Percentiles rank a stretch among this genome's conserved stretches.
These are phyloP conservation scores for Parazoanthus swiftii DNA, from an alignment of 92 coral and sea anemone species.

Conservation along the genomic window DNA sequence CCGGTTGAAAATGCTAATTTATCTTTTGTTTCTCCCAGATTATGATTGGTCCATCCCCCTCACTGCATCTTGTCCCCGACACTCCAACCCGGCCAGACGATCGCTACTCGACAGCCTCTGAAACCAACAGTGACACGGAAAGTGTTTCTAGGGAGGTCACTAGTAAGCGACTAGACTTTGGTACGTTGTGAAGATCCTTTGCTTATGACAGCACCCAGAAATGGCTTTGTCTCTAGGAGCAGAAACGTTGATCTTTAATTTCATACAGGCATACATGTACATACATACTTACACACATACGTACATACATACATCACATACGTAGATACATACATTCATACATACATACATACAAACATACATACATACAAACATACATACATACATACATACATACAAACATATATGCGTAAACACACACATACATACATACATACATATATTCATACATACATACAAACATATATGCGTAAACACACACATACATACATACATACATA, in stretches of 20 bases:
- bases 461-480: too few relatives aligned
- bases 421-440: too few relatives aligned
- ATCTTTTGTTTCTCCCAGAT: not conserved
- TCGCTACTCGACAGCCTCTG: conserved; percentile 3
- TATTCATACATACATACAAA: too few relatives aligned
- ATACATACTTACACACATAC: too few relatives aligned
- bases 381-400: too few relatives aligned
- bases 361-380: not conserved
- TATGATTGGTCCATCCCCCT: conserved; percentile 42
- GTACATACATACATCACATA: too few relatives aligned
- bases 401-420: too few relatives aligned
- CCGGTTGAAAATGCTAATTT: too few relatives aligned
- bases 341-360: too few relatives aligned
- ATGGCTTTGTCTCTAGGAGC: not conserved
- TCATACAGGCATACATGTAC: too few relatives aligned
- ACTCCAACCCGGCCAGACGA: conserved; percentile 28
- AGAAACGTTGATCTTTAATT: not conserved
- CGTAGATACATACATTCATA: too few relatives aligned
- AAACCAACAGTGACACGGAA: conserved; percentile 23
- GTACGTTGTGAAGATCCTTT: conserved; percentile 10
- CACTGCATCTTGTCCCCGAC: conserved; percentile 36
- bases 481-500: too few relatives aligned
- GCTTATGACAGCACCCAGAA: not conserved
- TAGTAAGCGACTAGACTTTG: conserved; percentile 44
- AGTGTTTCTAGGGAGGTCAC: conserved; percentile 5